Conservation (phyloP, 1,140 invertebrate genomes). For the Heliconius hewitsoni region DNA sequence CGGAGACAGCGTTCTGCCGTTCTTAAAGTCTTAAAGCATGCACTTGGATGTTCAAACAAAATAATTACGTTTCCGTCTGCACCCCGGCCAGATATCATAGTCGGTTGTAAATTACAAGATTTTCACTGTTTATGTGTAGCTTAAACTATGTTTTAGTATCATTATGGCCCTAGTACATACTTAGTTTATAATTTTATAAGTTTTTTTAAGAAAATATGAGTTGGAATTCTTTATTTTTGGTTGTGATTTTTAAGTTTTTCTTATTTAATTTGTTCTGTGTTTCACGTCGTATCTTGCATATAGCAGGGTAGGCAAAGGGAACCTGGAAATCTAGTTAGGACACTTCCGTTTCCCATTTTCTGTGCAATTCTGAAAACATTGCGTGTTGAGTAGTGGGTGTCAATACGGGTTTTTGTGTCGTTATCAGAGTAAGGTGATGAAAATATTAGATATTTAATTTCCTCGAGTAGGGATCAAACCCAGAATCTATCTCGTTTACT, state of each 20-base stretch:
- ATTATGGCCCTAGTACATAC: not conserved
- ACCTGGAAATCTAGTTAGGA: too few relatives aligned
- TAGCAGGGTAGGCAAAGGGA: too few relatives aligned
- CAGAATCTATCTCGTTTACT: not conserved
- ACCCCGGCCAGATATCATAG: constrained; percentile 54
- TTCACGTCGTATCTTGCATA: too few relatives aligned
- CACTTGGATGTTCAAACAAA: constrained; percentile 50
- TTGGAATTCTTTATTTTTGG: too few relatives aligned
- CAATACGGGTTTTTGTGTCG: too few relatives aligned
- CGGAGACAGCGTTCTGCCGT: not conserved
- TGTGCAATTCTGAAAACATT: too few relatives aligned
- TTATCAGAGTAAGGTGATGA: not conserved
- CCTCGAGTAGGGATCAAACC: not conserved
- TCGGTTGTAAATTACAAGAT: constrained; percentile 54
- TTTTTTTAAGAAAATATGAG: too few relatives aligned
- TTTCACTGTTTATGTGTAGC: constrained; percentile 49
- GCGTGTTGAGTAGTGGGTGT: too few relatives aligned
- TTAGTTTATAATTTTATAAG: not conserved
- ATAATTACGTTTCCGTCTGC: constrained; percentile 58
- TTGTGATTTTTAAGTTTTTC: too few relatives aligned
- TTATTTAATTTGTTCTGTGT: too few relatives aligned
- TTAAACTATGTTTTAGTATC: constrained; percentile 21
- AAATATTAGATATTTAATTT: not conserved
- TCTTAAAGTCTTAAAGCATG: constrained; percentile 11
- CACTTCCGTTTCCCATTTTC: too few relatives aligned